phyloP scores from a whole-genome alignment of 2,797 vertebrate genomes.

The Melanotaenia trifasciata region DNA sequence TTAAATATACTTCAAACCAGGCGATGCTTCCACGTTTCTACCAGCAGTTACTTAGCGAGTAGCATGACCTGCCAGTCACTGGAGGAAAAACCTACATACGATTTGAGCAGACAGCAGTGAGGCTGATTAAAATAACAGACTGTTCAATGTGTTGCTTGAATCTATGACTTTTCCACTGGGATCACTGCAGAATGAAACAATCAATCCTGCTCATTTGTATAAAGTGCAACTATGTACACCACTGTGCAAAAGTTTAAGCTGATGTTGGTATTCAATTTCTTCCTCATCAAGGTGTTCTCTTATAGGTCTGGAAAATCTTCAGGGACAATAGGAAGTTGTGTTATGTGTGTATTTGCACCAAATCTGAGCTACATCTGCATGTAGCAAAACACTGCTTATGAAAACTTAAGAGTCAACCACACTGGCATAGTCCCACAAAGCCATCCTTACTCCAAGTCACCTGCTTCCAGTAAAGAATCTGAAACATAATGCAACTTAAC shows the following conservation, averaged over 20 bases:
- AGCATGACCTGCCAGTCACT: constrained; percentile 20
- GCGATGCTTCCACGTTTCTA: constrained; percentile 2
- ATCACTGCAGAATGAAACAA: background rate
- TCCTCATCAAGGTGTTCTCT: background rate
- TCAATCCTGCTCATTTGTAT: background rate
- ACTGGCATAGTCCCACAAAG: background rate
- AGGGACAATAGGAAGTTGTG: background rate
- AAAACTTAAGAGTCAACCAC: background rate
- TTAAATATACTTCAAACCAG: background rate
- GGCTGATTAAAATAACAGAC: constrained; percentile 16
- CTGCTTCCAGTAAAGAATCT: background rate
- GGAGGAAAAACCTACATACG: background rate
- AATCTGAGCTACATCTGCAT: background rate
- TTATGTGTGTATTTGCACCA: background rate
- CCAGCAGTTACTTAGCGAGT: constrained; percentile 1
- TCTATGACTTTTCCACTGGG: constrained; percentile 9
- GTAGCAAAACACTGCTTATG: background rate
- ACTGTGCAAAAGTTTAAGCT: background rate
- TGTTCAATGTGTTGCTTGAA: constrained; percentile 5
- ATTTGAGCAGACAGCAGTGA: background rate
- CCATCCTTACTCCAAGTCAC: background rate
- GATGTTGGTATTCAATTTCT: background rate
- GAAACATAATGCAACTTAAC: background rate
- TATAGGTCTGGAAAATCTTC: background rate
- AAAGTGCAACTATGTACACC: background rate